A percentile compares a stretch with the other conserved stretches of the same genome.
These are phyloP conservation scores for Boloria selene DNA, from an alignment of 2,888 invertebrate species.

Conservation along the genomic window DNA sequence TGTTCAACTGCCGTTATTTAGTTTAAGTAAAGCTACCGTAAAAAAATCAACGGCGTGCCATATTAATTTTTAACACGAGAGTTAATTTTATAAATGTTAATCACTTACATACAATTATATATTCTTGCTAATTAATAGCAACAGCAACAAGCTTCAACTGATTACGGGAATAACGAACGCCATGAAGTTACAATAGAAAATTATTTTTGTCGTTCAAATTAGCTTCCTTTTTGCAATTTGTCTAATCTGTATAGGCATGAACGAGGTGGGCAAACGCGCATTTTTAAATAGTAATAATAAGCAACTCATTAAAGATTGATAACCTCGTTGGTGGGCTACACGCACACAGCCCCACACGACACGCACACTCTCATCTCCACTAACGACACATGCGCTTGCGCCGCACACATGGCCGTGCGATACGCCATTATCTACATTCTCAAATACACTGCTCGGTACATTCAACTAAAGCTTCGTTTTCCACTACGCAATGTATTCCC, in stretches of 20 bases:
- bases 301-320: slow-evolving; percentile 70
- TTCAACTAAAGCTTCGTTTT: slow-evolving; percentile 40
- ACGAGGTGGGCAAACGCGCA: slow-evolving; percentile 51
- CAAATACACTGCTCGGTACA: slow-evolving; percentile 49
- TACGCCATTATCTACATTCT: slow-evolving; percentile 50
- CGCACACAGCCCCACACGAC: slow-evolving; percentile 47
- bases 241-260: slow-evolving; percentile 43
- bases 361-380: slow-evolving; percentile 44
- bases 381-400: slow-evolving; percentile 45
- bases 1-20: slow-evolving; percentile 33
- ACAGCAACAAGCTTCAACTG: slow-evolving; percentile 31
- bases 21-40: slow-evolving; percentile 38
- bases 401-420: slow-evolving; percentile 37
- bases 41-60: slow-evolving; percentile 35
- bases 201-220: background rate
- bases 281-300: slow-evolving; percentile 57
- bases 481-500: slow-evolving; percentile 52
- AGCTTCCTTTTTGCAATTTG: slow-evolving; percentile 21
- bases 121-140: slow-evolving; percentile 36
- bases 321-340: slow-evolving; percentile 67
- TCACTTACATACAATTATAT: slow-evolving; percentile 34
- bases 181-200: background rate
- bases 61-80: slow-evolving; percentile 32
- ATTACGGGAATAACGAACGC: slow-evolving; percentile 25
- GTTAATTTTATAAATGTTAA: slow-evolving; percentile 32